These are phyloP conservation scores for Lacanobia wlatinum DNA, from an alignment of 2,888 invertebrate genomes.

Conservation along the genomic window DNA sequence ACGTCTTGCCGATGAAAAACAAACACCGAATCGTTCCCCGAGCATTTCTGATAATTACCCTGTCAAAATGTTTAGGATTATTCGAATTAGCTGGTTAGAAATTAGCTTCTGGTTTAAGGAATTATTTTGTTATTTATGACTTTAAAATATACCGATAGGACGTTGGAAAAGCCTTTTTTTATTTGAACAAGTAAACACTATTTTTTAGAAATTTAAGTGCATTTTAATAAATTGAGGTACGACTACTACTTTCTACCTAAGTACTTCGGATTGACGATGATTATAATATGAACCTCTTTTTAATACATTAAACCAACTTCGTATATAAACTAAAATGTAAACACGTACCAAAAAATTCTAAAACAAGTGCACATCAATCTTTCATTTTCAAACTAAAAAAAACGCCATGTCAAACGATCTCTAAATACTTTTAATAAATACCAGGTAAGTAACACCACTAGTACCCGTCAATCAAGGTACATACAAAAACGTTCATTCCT, in stretches of 20 bases:
- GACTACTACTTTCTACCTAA: background rate
- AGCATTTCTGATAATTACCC: constrained; percentile 62
- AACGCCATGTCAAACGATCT: constrained; percentile 12
- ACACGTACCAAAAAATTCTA: background rate
- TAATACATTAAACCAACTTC: background rate
- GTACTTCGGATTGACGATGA: background rate
- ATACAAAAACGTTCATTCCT: constrained; percentile 60
- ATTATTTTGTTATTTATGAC: background rate
- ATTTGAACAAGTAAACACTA: background rate
- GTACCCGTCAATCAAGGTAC: constrained; percentile 60
- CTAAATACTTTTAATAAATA: constrained; percentile 39
- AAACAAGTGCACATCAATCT: background rate
- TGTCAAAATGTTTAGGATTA: constrained; percentile 66
- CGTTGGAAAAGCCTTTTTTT: background rate
- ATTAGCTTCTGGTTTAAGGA: background rate
- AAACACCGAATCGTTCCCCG: constrained; percentile 71
- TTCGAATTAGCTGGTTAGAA: constrained; percentile 50
- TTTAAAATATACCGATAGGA: background rate
- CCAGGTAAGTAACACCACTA: constrained; percentile 51
- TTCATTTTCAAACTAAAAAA: constrained; percentile 6
- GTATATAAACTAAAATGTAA: background rate
- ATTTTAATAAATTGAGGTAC: too few species aligned
- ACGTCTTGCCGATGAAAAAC: constrained; percentile 77
- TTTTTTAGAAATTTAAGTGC: too few species aligned
- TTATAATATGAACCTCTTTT: background rate